Conservation (phyloP, 2,797 vertebrate genomes). For the Mus caroli region DNA sequence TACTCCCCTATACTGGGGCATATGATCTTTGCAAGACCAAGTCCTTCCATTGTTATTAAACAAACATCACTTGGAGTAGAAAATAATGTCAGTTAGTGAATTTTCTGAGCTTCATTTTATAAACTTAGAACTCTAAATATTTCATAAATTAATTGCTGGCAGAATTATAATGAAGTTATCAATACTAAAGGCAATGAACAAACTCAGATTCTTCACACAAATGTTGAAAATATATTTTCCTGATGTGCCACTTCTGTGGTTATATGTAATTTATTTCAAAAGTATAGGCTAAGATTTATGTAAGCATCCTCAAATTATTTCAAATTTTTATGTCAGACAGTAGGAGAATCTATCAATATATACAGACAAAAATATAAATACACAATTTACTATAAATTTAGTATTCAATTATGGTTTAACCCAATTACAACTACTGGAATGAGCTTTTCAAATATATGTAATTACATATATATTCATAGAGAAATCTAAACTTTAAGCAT, state of each 20-base stretch:
- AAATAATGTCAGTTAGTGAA: background rate
- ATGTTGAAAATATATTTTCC: background rate
- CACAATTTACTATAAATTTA: background rate
- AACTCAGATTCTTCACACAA: slow-evolving; percentile 1
- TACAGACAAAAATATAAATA: background rate
- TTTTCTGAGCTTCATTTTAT: slow-evolving; percentile 36
- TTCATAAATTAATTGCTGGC: background rate
- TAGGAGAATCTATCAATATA: slow-evolving; percentile 7
- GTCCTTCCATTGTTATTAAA: background rate
- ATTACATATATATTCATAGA: background rate
- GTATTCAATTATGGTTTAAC: background rate
- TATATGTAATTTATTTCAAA: slow-evolving; percentile 22
- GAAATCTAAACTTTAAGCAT: background rate
- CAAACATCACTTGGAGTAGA: background rate
- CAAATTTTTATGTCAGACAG: background rate
- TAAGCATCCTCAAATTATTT: slow-evolving; percentile 11
- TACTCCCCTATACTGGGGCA: too few species aligned
- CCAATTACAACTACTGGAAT: background rate
- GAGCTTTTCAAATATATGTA: background rate
- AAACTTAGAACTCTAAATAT: background rate
- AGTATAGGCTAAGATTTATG: background rate
- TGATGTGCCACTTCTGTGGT: background rate
- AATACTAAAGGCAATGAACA: slow-evolving; percentile 9
- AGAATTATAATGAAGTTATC: slow-evolving; percentile 45
- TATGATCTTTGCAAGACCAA: too few species aligned